Evolutionary conservation across 2,113 vertebrate genomes (phyloP).

Genomic region (Larimichthys polyactis): DNA sequence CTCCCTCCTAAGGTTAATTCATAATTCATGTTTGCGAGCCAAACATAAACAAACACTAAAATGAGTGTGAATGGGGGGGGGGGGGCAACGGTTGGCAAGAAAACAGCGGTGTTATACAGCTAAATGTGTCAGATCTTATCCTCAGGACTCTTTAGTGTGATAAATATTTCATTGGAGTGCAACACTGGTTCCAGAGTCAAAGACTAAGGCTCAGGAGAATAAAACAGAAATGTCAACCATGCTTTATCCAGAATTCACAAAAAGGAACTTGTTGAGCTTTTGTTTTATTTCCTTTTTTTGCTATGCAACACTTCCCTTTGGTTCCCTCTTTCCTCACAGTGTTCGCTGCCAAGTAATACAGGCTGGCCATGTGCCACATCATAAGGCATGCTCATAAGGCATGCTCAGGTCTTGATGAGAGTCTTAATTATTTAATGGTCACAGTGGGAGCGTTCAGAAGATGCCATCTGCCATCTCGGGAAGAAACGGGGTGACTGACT

Average conservation of each 20-base stretch:
- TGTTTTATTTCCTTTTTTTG: slow-evolving; percentile 2
- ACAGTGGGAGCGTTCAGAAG: slow-evolving; percentile 81
- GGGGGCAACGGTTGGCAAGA: slow-evolving; percentile 44
- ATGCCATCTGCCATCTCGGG: slow-evolving; percentile 82
- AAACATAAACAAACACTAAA: slow-evolving; percentile 68
- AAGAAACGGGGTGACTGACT: slow-evolving; percentile 64
- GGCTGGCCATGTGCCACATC: slow-evolving; percentile 78
- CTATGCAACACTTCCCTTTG: slow-evolving; percentile 2
- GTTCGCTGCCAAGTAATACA: slow-evolving; percentile 65
- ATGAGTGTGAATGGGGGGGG: slow-evolving; percentile 39
- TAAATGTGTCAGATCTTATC: slow-evolving; percentile 78
- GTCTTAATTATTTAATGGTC: slow-evolving; percentile 87
- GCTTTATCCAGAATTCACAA: slow-evolving; percentile 57
- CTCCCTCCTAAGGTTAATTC: slow-evolving; percentile 67
- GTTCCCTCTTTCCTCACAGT: slow-evolving; percentile 22
- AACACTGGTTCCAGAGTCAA: slow-evolving; percentile 65
- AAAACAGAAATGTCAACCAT: slow-evolving; percentile 67
- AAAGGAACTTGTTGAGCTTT: slow-evolving; percentile 29
- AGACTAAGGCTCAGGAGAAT: slow-evolving; percentile 55
- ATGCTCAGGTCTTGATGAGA: slow-evolving; percentile 83
- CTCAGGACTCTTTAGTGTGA: slow-evolving; percentile 68
- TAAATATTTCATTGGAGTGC: slow-evolving; percentile 77
- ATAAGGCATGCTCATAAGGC: slow-evolving; percentile 79
- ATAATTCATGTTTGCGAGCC: slow-evolving; percentile 70
- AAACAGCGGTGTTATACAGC: slow-evolving; percentile 51